These are phyloP conservation scores for Hemibagrus guttatus DNA, from an alignment of 2,797 vertebrate genomes.

Conservation along the genomic window DNA sequence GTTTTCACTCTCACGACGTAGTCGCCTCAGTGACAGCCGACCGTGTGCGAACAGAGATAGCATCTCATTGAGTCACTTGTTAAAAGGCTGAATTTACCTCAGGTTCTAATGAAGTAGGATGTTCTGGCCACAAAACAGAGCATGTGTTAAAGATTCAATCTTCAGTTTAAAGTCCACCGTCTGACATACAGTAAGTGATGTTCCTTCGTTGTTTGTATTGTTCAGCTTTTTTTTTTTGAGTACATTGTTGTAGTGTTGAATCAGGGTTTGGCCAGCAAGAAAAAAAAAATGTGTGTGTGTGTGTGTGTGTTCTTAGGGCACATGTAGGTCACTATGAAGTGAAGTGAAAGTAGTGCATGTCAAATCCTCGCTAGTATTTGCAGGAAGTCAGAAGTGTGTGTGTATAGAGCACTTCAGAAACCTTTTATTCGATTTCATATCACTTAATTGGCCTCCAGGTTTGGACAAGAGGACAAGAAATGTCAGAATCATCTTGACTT, in stretches of 20 bases:
- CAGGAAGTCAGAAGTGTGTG: constrained; percentile 63
- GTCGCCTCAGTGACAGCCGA: neutral
- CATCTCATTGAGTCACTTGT: neutral
- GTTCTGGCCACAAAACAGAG: neutral
- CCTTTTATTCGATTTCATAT: neutral
- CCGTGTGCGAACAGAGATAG: neutral
- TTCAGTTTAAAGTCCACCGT: neutral
- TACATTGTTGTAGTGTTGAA: neutral
- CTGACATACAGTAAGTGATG: neutral
- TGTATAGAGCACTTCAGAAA: constrained; percentile 23
- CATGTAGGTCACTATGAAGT: constrained; percentile 49
- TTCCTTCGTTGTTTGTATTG: neutral
- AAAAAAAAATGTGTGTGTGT: neutral
- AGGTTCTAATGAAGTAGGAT: neutral
- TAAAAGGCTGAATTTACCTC: neutral
- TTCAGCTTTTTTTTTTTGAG: neutral
- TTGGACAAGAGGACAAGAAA: neutral
- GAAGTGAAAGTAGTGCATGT: constrained; percentile 64
- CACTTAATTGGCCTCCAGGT: constrained; percentile 51
- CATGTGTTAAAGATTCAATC: neutral
- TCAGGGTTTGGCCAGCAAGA: neutral
- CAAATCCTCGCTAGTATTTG: constrained; percentile 58
- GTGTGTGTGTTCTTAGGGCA: constrained; percentile 17
- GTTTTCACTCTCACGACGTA: constrained; percentile 25
- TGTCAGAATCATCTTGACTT: neutral